These are phyloP conservation scores for Branchinecta lynchi DNA, from an alignment of 1,140 invertebrate species.

Conservation along the genomic window DNA sequence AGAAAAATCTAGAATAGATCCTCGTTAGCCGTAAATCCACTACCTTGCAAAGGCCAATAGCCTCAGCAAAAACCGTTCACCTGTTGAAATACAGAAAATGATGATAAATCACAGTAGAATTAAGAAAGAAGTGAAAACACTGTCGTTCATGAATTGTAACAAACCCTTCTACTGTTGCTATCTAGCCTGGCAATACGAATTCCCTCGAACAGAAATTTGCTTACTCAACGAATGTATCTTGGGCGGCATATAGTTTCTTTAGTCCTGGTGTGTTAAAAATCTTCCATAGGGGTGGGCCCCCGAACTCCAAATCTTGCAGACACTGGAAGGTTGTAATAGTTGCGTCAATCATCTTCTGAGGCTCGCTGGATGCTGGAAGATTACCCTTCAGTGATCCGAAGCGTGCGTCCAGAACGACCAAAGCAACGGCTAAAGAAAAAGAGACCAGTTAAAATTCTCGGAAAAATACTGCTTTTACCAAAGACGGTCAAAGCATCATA, in stretches of 20 bases:
- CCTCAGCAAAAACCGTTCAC: too few species aligned
- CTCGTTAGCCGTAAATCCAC: too few species aligned
- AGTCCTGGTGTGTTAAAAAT: constrained; percentile 4
- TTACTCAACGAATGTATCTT: constrained; percentile 21
- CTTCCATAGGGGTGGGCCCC: constrained; percentile 28
- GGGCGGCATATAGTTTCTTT: constrained; percentile 14
- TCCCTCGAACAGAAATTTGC: constrained; percentile 16
- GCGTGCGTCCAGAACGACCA: constrained; percentile 19
- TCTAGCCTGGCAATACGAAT: too few species aligned
- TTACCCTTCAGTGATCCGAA: constrained; percentile 20
- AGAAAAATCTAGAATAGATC: too few species aligned
- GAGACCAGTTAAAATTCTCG: not conserved
- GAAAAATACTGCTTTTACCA: too few species aligned
- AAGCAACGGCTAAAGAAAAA: constrained; percentile 16
- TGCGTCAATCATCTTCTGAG: constrained; percentile 21
- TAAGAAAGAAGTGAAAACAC: too few species aligned
- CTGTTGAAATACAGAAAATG: too few species aligned
- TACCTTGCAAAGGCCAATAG: too few species aligned
- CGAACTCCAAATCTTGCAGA: constrained; percentile 27
- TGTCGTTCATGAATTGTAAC: too few species aligned
- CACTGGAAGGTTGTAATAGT: constrained; percentile 17
- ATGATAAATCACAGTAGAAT: too few species aligned
- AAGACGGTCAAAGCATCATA: too few species aligned
- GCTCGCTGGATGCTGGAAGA: constrained; percentile 13
- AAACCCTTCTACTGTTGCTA: too few species aligned